Evolutionary conservation across 2,888 invertebrate genomes (phyloP).

Genomic region (Sericinus montela): DNA sequence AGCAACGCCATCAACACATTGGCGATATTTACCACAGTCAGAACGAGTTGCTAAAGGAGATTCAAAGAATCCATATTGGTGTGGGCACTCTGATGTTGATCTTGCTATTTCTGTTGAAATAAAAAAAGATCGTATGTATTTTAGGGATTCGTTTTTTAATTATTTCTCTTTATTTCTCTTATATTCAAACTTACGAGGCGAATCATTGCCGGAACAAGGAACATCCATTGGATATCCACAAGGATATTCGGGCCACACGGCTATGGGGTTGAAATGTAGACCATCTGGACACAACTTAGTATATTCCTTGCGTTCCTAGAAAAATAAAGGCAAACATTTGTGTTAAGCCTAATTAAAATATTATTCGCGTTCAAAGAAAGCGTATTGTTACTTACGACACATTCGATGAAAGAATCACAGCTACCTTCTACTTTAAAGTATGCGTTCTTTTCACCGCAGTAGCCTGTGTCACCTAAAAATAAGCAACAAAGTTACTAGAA

Average conservation of each 20-base stretch:
- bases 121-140: too few relatives aligned
- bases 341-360: too few relatives aligned
- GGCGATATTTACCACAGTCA: constrained; percentile 86
- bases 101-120: constrained; percentile 78
- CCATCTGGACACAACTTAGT: constrained; percentile 86
- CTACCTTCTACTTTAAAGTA: constrained; percentile 78
- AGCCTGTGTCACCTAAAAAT: constrained; percentile 7
- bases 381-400: constrained; percentile 44
- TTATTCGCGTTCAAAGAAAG: not conserved
- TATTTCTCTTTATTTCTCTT: too few relatives aligned
- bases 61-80: constrained; percentile 87
- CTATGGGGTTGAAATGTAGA: constrained; percentile 82
- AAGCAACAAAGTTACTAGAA: not conserved
- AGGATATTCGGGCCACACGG: constrained; percentile 79
- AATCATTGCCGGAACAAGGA: constrained; percentile 80
- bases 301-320: constrained; percentile 79
- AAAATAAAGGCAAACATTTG: not conserved
- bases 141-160: too few relatives aligned
- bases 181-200: constrained; percentile 36
- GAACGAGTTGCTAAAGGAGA: constrained; percentile 31
- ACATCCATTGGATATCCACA: constrained; percentile 88
- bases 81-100: constrained; percentile 86
- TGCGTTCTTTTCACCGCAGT: constrained; percentile 80
- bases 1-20: constrained; percentile 84
- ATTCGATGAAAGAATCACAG: constrained; percentile 83